Evolutionary conservation across 1,140 invertebrate species (phyloP).

Genomic region (Marisa cornuarietis): DNA sequence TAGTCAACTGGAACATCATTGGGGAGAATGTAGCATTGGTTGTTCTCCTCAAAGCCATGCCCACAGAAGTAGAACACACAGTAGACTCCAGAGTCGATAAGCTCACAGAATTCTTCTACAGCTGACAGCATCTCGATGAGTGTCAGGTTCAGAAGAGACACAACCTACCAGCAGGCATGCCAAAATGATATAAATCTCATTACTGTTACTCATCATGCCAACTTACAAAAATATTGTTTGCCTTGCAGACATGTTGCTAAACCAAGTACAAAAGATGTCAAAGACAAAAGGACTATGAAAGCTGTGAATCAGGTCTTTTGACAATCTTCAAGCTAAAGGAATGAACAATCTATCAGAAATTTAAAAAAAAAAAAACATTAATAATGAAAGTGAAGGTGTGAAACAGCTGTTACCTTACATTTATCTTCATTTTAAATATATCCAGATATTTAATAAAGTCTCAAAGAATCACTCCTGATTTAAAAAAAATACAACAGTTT

Average conservation of each 20-base stretch:
- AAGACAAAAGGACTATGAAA: too few species aligned
- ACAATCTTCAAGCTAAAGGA: neutral
- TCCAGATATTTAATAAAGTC: neutral
- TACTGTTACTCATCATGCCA: neutral
- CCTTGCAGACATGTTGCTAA: neutral
- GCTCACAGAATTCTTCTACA: conserved; percentile 62
- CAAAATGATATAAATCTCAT: neutral
- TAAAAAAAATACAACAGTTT: neutral
- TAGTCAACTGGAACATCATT: conserved; percentile 65
- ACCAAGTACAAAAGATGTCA: neutral
- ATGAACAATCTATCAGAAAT: neutral
- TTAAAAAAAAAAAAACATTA: neutral
- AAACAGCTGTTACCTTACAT: neutral
- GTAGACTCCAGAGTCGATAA: conserved; percentile 66
- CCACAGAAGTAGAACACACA: conserved; percentile 69
- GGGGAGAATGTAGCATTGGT: conserved; percentile 66
- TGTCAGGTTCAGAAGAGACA: conserved; percentile 66
- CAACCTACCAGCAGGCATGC: conserved; percentile 46
- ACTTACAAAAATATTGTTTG: neutral
- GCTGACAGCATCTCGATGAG: conserved; percentile 65
- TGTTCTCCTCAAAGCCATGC: conserved; percentile 67
- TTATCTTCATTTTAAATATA: neutral
- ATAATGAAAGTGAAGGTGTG: neutral
- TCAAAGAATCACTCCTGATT: neutral
- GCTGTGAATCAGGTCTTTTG: too few species aligned